Percentiles rank a stretch among this genome's conserved stretches.
Conservation (phyloP, 2,113 vertebrate species). For the Petroica traversi region DNA sequence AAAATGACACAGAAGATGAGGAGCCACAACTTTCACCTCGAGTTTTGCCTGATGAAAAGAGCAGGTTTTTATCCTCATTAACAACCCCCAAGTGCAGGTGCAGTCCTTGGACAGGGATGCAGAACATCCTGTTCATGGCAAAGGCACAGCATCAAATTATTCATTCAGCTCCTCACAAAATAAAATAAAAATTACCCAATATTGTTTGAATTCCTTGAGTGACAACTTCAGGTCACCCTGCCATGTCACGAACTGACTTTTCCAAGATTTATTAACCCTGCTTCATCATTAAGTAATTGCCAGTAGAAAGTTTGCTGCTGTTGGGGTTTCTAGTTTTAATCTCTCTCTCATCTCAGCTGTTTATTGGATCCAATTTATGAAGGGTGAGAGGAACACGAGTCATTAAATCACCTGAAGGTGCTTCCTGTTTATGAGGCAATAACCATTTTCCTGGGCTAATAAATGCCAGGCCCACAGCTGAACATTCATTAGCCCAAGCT, state of each 20-base stretch:
- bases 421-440: conserved; percentile 37
- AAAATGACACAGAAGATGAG: not conserved
- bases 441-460: not conserved
- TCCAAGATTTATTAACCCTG: not conserved
- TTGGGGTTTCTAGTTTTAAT: not conserved
- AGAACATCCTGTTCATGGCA: not conserved
- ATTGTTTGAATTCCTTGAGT: not conserved
- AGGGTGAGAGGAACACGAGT: conserved; percentile 25
- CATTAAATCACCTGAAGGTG: conserved; percentile 31
- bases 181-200: not conserved
- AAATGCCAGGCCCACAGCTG: not conserved
- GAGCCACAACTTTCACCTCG: not conserved
- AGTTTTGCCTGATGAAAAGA: not conserved
- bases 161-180: not conserved
- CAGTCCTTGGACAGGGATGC: not conserved
- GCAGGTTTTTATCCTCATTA: conserved; percentile 42
- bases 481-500: conserved; percentile 25
- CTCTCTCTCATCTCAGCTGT: not conserved
- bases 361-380: conserved; percentile 1
- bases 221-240: not conserved
- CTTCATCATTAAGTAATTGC: not conserved
- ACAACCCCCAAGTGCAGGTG: conserved; percentile 5
- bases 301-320: not conserved
- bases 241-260: not conserved
- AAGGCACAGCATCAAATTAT: not conserved